phyloP scores from a whole-genome alignment of 2,797 vertebrate genomes.

The Tympanoctomys barrerae region DNA sequence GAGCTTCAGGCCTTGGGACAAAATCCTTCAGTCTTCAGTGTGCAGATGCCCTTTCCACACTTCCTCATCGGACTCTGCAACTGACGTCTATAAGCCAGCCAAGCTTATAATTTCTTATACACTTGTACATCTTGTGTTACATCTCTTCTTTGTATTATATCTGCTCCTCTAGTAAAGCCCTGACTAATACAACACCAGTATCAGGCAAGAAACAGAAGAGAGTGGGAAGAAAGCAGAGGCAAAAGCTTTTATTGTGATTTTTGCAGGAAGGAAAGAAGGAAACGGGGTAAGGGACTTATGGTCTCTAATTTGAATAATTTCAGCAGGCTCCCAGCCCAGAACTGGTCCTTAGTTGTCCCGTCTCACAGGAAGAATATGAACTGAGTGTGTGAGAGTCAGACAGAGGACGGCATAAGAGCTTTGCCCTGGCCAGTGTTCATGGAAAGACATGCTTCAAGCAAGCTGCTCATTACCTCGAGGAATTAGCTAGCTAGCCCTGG shows the following conservation, averaged over 20 bases:
- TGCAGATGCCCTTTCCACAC: no score
- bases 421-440: not conserved
- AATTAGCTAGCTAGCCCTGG: conserved; percentile 5
- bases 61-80: no score
- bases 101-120: no score
- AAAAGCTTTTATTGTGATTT: not conserved
- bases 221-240: not conserved
- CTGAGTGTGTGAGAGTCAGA: not conserved
- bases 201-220: not conserved
- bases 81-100: no score
- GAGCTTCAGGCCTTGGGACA: no score
- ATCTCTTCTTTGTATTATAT: no score
- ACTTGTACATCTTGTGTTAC: no score
- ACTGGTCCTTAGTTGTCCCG: not conserved
- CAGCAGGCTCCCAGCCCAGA: not conserved
- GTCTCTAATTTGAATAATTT: not conserved
- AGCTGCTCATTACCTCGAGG: not conserved
- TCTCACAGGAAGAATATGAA: not conserved
- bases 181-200: not conserved
- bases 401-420: not conserved
- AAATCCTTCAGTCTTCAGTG: no score
- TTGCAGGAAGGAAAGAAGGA: not conserved
- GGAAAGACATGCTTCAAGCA: not conserved
- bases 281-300: not conserved
- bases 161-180: no score